Conservation (phyloP, 2,797 vertebrate species). For the Acanthiza pusilla region DNA sequence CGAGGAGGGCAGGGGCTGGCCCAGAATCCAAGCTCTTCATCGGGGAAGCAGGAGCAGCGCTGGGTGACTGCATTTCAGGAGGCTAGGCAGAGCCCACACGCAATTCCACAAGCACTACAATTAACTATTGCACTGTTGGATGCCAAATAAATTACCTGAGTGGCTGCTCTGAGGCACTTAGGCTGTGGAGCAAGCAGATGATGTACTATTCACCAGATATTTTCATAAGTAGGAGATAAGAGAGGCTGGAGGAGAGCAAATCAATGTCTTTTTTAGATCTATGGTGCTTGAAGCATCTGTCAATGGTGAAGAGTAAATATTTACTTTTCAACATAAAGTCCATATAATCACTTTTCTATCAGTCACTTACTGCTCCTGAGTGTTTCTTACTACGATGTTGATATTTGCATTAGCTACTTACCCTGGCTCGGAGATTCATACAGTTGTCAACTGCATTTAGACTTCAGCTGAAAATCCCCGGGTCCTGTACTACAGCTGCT, state of each 20-base stretch:
- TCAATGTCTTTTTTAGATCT: slow-evolving; percentile 55
- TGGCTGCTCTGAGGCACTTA: slow-evolving; percentile 5
- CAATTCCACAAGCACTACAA: background rate
- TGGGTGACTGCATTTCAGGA: background rate
- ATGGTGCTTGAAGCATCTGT: slow-evolving; percentile 61
- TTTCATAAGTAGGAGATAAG: slow-evolving; percentile 57
- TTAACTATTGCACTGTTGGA: slow-evolving; percentile 39
- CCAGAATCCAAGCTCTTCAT: background rate
- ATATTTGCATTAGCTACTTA: slow-evolving; percentile 63
- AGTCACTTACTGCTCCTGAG: slow-evolving; percentile 57
- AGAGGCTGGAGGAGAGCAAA: slow-evolving; percentile 47
- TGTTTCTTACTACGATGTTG: slow-evolving; percentile 35
- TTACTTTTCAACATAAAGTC: slow-evolving; percentile 67
- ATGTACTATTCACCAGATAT: slow-evolving; percentile 22
- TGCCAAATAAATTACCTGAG: slow-evolving; percentile 33
- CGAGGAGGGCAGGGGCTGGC: background rate
- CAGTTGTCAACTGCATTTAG: slow-evolving; percentile 47
- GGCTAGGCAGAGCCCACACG: background rate
- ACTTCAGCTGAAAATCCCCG: background rate
- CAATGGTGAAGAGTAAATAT: slow-evolving; percentile 69
- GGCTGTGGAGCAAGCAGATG: background rate
- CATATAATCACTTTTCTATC: slow-evolving; percentile 69
- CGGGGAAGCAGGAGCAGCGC: background rate
- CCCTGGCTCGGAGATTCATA: slow-evolving; percentile 38
- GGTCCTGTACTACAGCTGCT: background rate